Conservation (phyloP, 2,113 vertebrate genomes). For the Trochalopteron elliotii region DNA sequence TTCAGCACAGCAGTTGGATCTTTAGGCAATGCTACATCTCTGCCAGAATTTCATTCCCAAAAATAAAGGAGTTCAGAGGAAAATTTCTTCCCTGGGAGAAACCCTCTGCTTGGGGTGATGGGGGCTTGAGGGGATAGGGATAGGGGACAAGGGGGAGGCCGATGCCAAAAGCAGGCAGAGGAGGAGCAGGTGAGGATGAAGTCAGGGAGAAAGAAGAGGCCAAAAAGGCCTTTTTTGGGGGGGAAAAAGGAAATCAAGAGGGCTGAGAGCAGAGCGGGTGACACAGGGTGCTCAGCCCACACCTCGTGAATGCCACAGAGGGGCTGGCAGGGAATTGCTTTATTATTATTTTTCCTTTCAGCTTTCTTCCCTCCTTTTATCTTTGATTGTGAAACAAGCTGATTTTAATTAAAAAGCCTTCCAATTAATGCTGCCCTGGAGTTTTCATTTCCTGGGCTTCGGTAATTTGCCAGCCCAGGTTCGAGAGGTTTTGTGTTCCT, state of each 20-base stretch:
- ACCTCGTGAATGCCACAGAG: slow-evolving; percentile 44
- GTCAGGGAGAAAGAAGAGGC: background rate
- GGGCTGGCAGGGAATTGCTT: slow-evolving; percentile 35
- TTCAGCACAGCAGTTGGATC: background rate
- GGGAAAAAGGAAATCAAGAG: background rate
- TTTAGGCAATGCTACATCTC: background rate
- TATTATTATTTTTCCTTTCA: slow-evolving; percentile 31
- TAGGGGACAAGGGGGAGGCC: background rate
- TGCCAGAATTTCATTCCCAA: background rate
- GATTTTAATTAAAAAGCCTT: slow-evolving; percentile 71
- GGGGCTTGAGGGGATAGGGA: background rate
- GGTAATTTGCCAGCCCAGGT: slow-evolving; percentile 42
- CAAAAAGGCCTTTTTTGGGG: background rate
- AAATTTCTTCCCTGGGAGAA: background rate
- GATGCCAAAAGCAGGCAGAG: background rate
- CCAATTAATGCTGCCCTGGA: slow-evolving; percentile 62
- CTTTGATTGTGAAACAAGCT: slow-evolving; percentile 63
- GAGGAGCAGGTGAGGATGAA: background rate
- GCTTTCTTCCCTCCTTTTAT: slow-evolving; percentile 55
- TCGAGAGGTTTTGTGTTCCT: slow-evolving; percentile 16
- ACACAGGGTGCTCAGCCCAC: background rate
- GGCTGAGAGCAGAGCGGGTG: background rate
- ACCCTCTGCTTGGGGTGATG: fast-evolving
- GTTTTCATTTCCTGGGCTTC: slow-evolving; percentile 70
- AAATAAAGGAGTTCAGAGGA: background rate